Percentiles rank a stretch among this genome's conserved stretches.
Conservation (phyloP, 2,113 vertebrate species). For the Aplodontia rufa region DNA sequence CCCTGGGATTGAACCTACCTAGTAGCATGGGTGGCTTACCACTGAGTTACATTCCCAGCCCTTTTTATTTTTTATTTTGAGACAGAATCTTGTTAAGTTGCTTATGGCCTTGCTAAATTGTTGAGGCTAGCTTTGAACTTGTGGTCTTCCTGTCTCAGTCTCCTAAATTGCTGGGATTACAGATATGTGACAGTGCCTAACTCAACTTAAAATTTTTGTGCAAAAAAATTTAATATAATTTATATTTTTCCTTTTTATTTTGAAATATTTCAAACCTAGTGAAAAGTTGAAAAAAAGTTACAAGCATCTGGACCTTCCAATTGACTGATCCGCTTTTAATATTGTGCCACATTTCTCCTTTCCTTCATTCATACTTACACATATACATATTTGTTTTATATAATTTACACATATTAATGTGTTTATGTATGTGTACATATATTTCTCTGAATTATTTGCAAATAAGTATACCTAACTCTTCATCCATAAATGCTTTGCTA, state of each 20-base stretch:
- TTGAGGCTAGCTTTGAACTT: too few species aligned
- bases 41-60: too few species aligned
- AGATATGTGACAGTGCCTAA: too few species aligned
- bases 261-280: constrained; percentile 8
- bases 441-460: background rate
- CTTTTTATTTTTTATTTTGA: too few species aligned
- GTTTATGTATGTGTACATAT: background rate
- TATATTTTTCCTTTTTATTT: background rate
- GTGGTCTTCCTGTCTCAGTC: too few species aligned
- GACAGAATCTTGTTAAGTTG: too few species aligned
- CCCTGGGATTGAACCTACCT: too few species aligned
- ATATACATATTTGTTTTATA: background rate
- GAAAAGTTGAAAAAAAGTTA: background rate
- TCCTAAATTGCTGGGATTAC: too few species aligned
- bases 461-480: background rate
- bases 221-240: background rate
- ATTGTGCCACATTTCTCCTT: constrained; percentile 3
- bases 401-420: background rate
- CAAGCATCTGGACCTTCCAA: background rate
- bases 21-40: too few species aligned
- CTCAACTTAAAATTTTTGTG: background rate
- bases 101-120: too few species aligned
- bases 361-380: background rate
- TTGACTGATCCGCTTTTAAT: background rate
- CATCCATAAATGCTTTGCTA: background rate